Evolutionary conservation across 2,888 invertebrate species (phyloP).

Genomic region (Sericinus montela): DNA sequence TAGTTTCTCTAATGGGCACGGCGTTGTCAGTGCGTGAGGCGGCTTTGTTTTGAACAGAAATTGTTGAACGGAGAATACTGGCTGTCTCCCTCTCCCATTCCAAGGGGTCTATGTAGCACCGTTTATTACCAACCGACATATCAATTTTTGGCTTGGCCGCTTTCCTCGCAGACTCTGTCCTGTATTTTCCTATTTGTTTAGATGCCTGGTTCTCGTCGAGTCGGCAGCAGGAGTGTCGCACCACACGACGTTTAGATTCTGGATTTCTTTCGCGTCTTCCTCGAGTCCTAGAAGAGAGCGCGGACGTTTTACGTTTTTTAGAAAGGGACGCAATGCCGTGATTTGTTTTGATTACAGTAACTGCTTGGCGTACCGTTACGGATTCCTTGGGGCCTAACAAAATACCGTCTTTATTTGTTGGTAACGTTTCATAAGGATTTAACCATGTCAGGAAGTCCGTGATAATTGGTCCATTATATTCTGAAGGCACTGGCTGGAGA

Average conservation of each 20-base stretch:
- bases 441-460: constrained; percentile 84
- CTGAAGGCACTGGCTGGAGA: constrained; percentile 59
- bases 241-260: constrained; percentile 60
- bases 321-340: constrained; percentile 51
- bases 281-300: constrained; percentile 71
- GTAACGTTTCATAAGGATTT: constrained; percentile 70
- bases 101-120: constrained; percentile 73
- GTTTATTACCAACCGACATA: constrained; percentile 74
- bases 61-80: constrained; percentile 71
- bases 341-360: constrained; percentile 68
- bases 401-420: constrained; percentile 60
- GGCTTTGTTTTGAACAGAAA: constrained; percentile 67
- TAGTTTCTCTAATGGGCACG: constrained; percentile 48
- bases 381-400: constrained; percentile 53
- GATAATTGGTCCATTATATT: constrained; percentile 83
- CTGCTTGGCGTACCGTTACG: constrained; percentile 71
- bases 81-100: constrained; percentile 79
- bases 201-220: constrained; percentile 46
- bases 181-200: constrained; percentile 51
- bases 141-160: constrained; percentile 58
- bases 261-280: constrained; percentile 68
- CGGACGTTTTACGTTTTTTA: constrained; percentile 74
- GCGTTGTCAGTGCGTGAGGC: constrained; percentile 42
- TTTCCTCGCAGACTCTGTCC: constrained; percentile 64
- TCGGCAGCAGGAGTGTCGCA: constrained; percentile 65